phyloP scores from a whole-genome alignment of 1,140 invertebrate genomes.

The Idris sp. region DNA sequence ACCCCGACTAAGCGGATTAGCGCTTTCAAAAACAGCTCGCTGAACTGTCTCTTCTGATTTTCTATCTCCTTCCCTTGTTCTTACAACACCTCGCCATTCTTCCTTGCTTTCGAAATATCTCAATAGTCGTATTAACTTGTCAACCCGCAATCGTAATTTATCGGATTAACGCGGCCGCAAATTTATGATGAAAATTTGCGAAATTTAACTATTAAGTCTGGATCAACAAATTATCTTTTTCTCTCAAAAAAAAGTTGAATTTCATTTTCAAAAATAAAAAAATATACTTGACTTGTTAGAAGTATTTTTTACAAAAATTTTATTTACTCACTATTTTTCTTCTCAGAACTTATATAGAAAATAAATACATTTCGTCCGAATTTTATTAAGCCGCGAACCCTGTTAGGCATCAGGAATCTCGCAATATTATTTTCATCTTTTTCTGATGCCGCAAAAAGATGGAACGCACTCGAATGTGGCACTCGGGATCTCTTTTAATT shows the following conservation, averaged over 20 bases:
- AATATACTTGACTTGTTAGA: too few relatives aligned
- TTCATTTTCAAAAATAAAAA: too few relatives aligned
- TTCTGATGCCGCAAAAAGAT: slow-evolving; percentile 35
- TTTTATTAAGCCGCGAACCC: too few relatives aligned
- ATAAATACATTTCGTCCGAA: too few relatives aligned
- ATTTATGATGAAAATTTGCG: slow-evolving; percentile 25
- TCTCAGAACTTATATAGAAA: too few relatives aligned
- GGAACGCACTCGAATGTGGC: slow-evolving; percentile 13
- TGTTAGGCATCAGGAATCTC: slow-evolving; percentile 19
- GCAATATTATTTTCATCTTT: slow-evolving; percentile 38
- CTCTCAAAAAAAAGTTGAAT: too few relatives aligned
- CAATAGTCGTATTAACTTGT: slow-evolving; percentile 30
- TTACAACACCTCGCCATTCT: slow-evolving; percentile 9
- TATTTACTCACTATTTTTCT: too few relatives aligned
- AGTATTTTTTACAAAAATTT: too few relatives aligned
- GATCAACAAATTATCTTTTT: too few relatives aligned
- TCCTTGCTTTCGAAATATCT: slow-evolving; percentile 31
- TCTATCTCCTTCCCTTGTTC: slow-evolving; percentile 9
- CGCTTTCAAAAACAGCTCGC: slow-evolving; percentile 31
- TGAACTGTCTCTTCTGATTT: slow-evolving; percentile 27
- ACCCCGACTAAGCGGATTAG: slow-evolving; percentile 39
- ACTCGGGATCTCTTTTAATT: slow-evolving; percentile 51
- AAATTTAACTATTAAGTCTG: too few relatives aligned
- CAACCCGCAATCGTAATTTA: slow-evolving; percentile 23
- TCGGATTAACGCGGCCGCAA: slow-evolving; percentile 11